Conservation (phyloP, 2,888 invertebrate species). For the Xanthorhoe spadicearia region DNA sequence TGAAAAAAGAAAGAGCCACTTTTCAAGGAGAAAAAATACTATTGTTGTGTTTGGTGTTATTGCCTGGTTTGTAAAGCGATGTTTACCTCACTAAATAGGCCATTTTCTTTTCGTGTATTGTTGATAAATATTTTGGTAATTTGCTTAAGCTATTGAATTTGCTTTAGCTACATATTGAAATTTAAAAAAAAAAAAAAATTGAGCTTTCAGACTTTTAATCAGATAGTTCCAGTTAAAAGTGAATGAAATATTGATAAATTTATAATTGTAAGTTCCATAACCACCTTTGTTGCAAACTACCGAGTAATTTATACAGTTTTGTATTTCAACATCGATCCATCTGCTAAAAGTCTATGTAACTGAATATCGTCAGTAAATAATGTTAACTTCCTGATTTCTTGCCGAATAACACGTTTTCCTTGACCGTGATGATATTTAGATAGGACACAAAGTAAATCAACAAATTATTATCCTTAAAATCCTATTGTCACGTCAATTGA, state of each 20-base stretch:
- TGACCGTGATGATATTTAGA: slow-evolving; percentile 38
- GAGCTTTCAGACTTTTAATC: too few relatives aligned
- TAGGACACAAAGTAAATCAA: slow-evolving; percentile 25
- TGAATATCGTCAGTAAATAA: neutral
- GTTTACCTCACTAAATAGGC: neutral
- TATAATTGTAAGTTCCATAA: too few relatives aligned
- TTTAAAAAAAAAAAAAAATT: too few relatives aligned
- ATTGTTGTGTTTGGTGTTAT: neutral
- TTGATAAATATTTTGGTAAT: too few relatives aligned
- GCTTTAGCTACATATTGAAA: too few relatives aligned
- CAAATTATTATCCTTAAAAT: slow-evolving; percentile 33
- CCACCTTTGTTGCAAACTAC: too few relatives aligned
- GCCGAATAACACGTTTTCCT: slow-evolving; percentile 10
- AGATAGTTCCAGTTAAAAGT: too few relatives aligned
- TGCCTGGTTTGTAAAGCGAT: neutral
- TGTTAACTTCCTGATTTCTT: neutral
- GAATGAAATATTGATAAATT: too few relatives aligned
- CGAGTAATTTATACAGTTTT: too few relatives aligned
- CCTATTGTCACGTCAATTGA: slow-evolving; percentile 30
- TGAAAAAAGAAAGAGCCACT: slow-evolving; percentile 2
- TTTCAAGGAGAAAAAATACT: slow-evolving; percentile 1
- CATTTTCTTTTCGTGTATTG: neutral
- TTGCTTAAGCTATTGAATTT: too few relatives aligned
- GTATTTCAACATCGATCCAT: too few relatives aligned
- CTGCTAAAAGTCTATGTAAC: neutral